Percentiles rank a stretch among this genome's conserved stretches.
Conservation (phyloP, 2,797 vertebrate species). For the Trichosurus vulpecula region DNA sequence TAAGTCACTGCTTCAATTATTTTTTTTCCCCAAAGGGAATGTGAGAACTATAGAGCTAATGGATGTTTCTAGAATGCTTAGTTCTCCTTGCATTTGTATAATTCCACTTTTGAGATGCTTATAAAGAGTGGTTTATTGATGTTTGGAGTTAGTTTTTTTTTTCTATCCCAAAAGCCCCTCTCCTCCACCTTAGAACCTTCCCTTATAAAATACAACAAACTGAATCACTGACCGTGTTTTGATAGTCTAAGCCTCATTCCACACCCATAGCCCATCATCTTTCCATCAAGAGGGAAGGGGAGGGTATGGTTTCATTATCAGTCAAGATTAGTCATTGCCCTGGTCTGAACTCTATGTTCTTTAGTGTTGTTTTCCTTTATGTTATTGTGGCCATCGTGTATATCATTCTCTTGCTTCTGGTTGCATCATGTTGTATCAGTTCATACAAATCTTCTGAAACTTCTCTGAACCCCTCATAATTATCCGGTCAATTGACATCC, state of each 20-base stretch:
- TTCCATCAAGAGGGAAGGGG: neutral
- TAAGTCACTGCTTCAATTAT: constrained; percentile 82
- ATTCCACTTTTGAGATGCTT: neutral
- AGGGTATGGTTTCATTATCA: neutral
- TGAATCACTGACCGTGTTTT: neutral
- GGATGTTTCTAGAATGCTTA: constrained; percentile 42
- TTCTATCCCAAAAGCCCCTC: neutral
- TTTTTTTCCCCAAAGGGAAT: constrained; percentile 80
- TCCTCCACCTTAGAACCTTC: neutral
- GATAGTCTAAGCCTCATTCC: neutral
- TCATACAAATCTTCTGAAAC: neutral
- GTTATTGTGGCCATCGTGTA: neutral
- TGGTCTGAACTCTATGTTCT: neutral
- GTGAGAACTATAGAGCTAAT: constrained; percentile 58
- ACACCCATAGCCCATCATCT: neutral
- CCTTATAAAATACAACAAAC: neutral
- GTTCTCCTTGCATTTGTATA: constrained; percentile 67
- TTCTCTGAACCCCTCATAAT: neutral
- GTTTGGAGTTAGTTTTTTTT: neutral
- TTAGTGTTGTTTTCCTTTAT: neutral
- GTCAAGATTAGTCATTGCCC: neutral
- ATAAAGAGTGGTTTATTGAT: neutral
- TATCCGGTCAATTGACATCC: neutral
- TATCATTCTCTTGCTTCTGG: neutral
- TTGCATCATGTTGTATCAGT: neutral